Percentiles rank a stretch among this genome's conserved stretches.
phyloP scores from a whole-genome alignment of 2,113 vertebrate genomes.

The Eublepharis macularius region DNA sequence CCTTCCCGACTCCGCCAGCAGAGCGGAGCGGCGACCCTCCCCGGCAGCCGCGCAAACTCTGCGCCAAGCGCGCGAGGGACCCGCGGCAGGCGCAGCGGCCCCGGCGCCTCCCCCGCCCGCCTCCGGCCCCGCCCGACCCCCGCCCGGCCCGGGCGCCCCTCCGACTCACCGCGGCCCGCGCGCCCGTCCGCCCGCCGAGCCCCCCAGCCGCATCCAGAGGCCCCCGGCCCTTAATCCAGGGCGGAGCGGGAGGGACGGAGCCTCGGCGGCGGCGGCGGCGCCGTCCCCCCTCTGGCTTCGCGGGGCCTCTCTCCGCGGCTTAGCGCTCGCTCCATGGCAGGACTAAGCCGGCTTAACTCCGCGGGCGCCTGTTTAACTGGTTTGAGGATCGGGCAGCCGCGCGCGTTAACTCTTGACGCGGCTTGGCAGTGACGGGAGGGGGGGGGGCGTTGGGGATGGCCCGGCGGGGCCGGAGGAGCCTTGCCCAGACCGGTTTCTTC shows the following conservation, averaged over 20 bases:
- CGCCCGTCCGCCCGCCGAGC: not conserved
- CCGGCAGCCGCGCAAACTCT: not conserved
- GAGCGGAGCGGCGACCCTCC: not conserved
- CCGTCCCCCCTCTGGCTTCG: constrained; percentile 10
- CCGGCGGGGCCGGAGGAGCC: not conserved
- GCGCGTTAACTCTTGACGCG: constrained; percentile 11
- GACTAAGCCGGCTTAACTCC: constrained; percentile 34
- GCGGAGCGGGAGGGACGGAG: constrained; percentile 17
- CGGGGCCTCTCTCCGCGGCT: constrained; percentile 22
- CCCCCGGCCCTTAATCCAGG: constrained; percentile 32
- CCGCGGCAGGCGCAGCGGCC: too few species aligned
- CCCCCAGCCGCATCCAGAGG: too few species aligned
- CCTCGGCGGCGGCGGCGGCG: not conserved
- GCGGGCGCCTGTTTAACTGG: constrained; percentile 30
- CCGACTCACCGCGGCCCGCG: constrained; percentile 14
- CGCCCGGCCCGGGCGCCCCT: not conserved
- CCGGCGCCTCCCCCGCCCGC: not conserved
- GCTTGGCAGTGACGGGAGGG: not conserved
- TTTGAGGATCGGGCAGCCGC: constrained; percentile 25
- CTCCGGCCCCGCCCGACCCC: constrained; percentile 17
- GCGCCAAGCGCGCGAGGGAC: not conserved
- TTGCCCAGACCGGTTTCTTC: too few species aligned
- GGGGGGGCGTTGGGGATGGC: not conserved
- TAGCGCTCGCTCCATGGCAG: constrained; percentile 28
- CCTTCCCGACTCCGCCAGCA: not conserved